phyloP scores from a whole-genome alignment of 2,113 vertebrate genomes.

The Pimephales promelas region DNA sequence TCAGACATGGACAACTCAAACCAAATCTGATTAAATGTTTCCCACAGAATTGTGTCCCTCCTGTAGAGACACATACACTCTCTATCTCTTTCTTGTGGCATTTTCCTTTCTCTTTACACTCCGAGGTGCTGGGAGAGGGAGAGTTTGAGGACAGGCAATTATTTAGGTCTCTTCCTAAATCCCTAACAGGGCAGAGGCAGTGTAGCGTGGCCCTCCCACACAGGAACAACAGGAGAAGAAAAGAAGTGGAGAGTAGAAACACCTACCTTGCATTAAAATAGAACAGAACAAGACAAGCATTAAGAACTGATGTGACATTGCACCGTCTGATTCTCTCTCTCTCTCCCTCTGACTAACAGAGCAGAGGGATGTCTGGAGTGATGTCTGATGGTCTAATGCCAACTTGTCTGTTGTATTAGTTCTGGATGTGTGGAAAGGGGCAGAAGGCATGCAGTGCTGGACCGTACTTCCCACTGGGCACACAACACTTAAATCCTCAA shows the following conservation, averaged over 20 bases:
- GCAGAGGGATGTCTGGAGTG: constrained; percentile 30
- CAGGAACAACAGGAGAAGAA: constrained; percentile 2
- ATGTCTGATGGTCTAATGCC: constrained; percentile 33
- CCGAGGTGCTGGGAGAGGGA: neutral
- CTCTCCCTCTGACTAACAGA: constrained; percentile 24
- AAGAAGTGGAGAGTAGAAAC: constrained; percentile 3
- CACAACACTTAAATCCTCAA: constrained; percentile 25
- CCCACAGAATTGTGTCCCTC: neutral
- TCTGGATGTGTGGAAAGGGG: constrained; percentile 30
- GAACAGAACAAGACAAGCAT: constrained; percentile 25
- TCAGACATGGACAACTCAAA: neutral
- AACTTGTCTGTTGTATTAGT: constrained; percentile 22
- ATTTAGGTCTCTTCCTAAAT: neutral
- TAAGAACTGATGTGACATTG: constrained; percentile 14
- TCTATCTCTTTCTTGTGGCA: neutral
- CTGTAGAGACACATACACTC: neutral
- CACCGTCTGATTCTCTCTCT: constrained; percentile 13
- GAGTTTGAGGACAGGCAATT: constrained; percentile 7
- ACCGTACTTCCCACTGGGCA: neutral
- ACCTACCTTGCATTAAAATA: constrained; percentile 30
- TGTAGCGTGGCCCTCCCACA: constrained; percentile 5
- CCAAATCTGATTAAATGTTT: constrained; percentile 13
- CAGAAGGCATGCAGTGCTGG: constrained; percentile 28
- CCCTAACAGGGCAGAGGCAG: neutral
- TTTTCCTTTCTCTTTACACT: neutral